Conservation (phyloP, 2,113 vertebrate species). For the Hippocampus mohnikei region DNA sequence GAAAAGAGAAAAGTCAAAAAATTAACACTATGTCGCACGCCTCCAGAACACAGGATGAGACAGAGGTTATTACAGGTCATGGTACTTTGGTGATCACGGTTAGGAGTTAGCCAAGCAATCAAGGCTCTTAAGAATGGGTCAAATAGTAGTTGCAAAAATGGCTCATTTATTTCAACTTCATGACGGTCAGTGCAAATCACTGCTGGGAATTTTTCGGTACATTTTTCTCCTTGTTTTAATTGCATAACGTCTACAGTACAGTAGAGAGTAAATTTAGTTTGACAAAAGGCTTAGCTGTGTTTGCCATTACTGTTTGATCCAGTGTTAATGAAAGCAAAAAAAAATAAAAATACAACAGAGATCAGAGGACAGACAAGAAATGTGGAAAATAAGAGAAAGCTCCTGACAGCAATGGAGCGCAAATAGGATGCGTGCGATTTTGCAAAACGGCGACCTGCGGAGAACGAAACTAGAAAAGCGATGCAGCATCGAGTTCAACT, state of each 20-base stretch:
- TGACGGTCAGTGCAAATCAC: background rate
- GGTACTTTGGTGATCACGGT: conserved; percentile 10
- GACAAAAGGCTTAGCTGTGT: conserved; percentile 13
- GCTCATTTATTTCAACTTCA: conserved; percentile 7
- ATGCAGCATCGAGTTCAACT: conserved; percentile 52
- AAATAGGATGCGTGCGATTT: conserved; percentile 11
- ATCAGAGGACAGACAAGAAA: background rate
- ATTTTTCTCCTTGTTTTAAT: background rate
- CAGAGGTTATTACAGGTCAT: conserved; percentile 33
- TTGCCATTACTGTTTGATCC: conserved; percentile 35
- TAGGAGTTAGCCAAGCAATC: conserved; percentile 16
- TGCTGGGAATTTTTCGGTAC: background rate
- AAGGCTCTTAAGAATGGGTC: conserved; percentile 1
- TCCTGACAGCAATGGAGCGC: background rate
- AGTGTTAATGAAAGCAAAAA: conserved; percentile 10
- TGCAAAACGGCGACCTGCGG: background rate
- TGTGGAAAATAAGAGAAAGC: background rate
- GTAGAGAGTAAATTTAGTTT: background rate
- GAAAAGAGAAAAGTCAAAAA: conserved; percentile 71
- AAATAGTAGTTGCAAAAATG: conserved; percentile 38
- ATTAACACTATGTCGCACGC: conserved; percentile 70
- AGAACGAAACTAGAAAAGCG: conserved; percentile 3
- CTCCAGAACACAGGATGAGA: conserved; percentile 47
- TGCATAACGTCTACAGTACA: no score
- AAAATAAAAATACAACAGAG: conserved; percentile 1